Evolutionary conservation across 2,888 invertebrate species (phyloP), one percentile per base, ranked within the genome.

Genomic region (Strigamia maritima): DNA sequence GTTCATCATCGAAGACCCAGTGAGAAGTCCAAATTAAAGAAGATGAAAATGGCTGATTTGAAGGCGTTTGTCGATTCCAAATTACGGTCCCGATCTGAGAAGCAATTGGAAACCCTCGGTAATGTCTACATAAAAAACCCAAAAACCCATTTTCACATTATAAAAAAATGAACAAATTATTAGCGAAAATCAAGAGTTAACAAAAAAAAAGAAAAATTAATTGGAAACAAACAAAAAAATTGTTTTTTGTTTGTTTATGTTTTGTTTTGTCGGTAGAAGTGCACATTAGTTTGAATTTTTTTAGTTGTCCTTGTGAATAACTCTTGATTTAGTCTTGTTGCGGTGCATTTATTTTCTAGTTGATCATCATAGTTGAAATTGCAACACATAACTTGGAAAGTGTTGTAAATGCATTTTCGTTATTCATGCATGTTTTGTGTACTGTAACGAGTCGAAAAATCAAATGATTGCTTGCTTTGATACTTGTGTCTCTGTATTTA

Each of bases 1-100:
- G 35, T 70, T n/a, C 81, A 81, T 38, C 80, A 79, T 40, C 79
- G 81, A 28, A 79, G 79, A 38, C 79, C 81, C 16, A 81, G 81
- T 74, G 81, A 81, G 78, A 79, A 80, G 76, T 77, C 79, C 8
- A 79, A 79, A 16, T 79, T 81, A 81, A 86, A 86, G 81, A 84
- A 85, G 81, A 94, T 94, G 90, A 94, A 95, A 88, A 95, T 97
- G 91, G 92, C 94, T 0, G 97, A 96, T 84, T 86, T 97, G 49
- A 92, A 93, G 85, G 93, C 95, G 1, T 95, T 97, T 84, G 95
- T 96, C 19, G 97, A 96, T 86, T 94, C 94, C 0, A 95, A 95
- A 86, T 87, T 95, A 83, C 88, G 95, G 79, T 95, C 95, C 0
- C 95, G 95, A 86, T 95, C 95, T 0, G 95, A 95, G 83, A 94